Conservation (phyloP, 1,140 invertebrate genomes). For the Drosophila bipectinata region DNA sequence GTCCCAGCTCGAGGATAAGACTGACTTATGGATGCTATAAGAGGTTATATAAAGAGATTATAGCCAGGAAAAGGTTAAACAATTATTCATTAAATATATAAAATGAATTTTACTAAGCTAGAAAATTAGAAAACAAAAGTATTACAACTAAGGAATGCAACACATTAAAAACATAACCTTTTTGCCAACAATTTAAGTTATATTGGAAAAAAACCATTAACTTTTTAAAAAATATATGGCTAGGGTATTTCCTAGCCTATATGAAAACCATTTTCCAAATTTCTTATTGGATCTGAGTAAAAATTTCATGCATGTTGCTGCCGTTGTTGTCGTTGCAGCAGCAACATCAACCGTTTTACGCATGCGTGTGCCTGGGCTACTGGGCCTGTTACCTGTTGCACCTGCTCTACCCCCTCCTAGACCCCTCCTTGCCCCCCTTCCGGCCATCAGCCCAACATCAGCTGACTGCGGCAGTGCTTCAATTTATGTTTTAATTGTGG, state of each 20-base stretch:
- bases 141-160: too few relatives aligned
- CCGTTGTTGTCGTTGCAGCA: constrained; percentile 46
- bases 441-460: constrained; percentile 5
- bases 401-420: constrained; percentile 28
- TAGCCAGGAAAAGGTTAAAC: background rate
- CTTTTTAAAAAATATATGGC: background rate
- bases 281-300: constrained; percentile 25
- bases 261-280: background rate
- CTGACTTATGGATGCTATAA: background rate
- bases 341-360: constrained; percentile 74
- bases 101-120: background rate
- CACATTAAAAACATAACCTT: too few relatives aligned
- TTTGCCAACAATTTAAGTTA: too few relatives aligned
- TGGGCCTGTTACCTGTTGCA: constrained; percentile 51
- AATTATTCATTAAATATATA: background rate
- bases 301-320: constrained; percentile 71
- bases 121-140: too few relatives aligned
- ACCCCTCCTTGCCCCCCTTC: background rate
- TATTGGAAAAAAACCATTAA: too few relatives aligned
- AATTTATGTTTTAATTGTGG: constrained; percentile 81
- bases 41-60: background rate
- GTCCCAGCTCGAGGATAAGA: constrained; percentile 28
- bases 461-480: constrained; percentile 55
- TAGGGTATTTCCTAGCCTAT: constrained; percentile 7
- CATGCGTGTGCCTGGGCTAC: constrained; percentile 66